Conservation (phyloP, 2,797 vertebrate genomes). For the Podarcis siculus region DNA sequence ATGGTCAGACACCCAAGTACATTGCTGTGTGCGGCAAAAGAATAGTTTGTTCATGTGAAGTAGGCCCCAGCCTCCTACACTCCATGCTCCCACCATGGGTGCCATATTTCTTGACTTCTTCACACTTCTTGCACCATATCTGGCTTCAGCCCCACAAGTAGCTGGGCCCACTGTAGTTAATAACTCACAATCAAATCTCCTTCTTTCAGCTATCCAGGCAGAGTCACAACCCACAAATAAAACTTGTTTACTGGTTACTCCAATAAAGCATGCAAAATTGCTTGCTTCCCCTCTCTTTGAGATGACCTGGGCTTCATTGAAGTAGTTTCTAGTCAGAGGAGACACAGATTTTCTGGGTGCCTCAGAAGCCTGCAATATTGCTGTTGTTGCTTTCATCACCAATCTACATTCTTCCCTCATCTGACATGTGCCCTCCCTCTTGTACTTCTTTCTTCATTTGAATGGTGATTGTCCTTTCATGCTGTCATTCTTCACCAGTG, state of each 20-base stretch:
- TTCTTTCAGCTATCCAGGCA: background rate
- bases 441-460: background rate
- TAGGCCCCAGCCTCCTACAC: too few species aligned
- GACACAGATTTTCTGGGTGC: background rate
- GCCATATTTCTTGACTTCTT: background rate
- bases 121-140: background rate
- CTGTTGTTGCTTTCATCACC: background rate
- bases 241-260: background rate
- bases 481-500: background rate
- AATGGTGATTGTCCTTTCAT: background rate
- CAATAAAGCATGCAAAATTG: background rate
- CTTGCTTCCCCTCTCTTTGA: background rate
- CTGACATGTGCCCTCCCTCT: background rate
- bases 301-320: background rate
- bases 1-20: background rate
- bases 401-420: background rate
- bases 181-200: background rate
- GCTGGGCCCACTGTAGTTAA: background rate
- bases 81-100: background rate
- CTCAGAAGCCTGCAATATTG: background rate
- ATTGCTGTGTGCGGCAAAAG: background rate
- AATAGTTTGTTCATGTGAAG: background rate
- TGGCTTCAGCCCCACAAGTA: background rate
- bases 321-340: background rate
- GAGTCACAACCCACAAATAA: background rate